Evolutionary conservation across 2,797 vertebrate genomes (phyloP), one percentile per base, ranked within the genome.

Genomic region (Enteromius unitaeniatus): DNA sequence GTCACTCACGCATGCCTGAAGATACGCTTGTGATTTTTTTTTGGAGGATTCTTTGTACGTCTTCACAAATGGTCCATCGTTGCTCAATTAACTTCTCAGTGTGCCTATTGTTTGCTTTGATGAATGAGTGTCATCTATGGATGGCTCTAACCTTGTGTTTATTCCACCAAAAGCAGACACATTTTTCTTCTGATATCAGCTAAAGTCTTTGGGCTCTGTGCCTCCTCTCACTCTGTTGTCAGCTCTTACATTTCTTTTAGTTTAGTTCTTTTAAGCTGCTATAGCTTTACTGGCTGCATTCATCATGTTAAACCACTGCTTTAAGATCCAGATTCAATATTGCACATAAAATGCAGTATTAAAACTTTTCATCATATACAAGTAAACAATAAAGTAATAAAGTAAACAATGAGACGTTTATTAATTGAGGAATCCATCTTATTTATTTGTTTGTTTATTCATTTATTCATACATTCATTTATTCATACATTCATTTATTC

Each of bases 51-150:
- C 42, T 76, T 70, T 80, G 51, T 70, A 42, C 1, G 3, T 23
- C n/a, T 65, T 70, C n/a, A 28, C 28, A 51, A 77, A 77, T 62
- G 51, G 53, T 40, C n/a, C 15, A 49, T 75, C 11, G 0, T 51
- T 65, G 28, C 37, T 28, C 60, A 67, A 21, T 49, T 45, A 68
- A 65, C 53, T 78, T 28, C 14, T 40, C 23, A 60, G 64, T 31
- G 8, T 28, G 26, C 13, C 10, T 79, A 37, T 78, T 84, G 28
- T 84, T 84, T 84, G 47, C 45, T 64, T 21, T 64, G 53, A 79
- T 37, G 17, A 62, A 49, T 49, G 6, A 34, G 7, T 45, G 53
- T 58, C 37, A 31, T 58, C 40, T 73, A 6, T 26, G 34, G 40
- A 28, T 37, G 65, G 37, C 14, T 74, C 17, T 42, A n/a, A 10